Conservation (phyloP, 1,140 invertebrate genomes). For the Cyclina sinensis region DNA sequence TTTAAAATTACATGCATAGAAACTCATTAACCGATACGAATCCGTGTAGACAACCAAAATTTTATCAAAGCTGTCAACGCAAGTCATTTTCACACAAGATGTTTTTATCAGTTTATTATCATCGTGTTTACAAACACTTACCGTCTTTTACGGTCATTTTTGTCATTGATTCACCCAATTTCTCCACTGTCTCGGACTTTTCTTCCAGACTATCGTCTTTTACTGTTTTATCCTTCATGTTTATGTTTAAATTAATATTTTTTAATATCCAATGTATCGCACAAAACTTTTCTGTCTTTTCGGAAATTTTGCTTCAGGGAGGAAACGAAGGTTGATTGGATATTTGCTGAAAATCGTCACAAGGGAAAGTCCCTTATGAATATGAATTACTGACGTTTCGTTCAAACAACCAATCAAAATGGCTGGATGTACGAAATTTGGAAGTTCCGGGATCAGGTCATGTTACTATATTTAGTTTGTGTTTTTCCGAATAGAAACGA, state of each 20-base stretch:
- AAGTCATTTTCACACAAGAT: too few relatives aligned
- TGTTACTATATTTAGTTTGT: slow-evolving; percentile 40
- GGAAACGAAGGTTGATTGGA: slow-evolving; percentile 61
- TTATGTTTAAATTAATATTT: too few relatives aligned
- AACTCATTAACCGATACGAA: too few relatives aligned
- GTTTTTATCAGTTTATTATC: too few relatives aligned
- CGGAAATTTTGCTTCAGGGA: slow-evolving; percentile 31
- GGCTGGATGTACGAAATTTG: neutral
- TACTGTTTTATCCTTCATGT: neutral
- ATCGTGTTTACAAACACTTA: slow-evolving; percentile 13
- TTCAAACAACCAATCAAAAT: slow-evolving; percentile 1
- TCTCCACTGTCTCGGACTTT: neutral
- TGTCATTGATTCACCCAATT: neutral
- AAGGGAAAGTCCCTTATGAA: slow-evolving; percentile 60
- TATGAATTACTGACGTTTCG: slow-evolving; percentile 39
- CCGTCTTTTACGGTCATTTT: neutral
- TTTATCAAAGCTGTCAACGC: too few relatives aligned
- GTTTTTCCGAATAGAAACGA: neutral
- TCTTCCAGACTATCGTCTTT: neutral
- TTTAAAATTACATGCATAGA: too few relatives aligned
- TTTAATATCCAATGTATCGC: too few relatives aligned
- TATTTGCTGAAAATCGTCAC: slow-evolving; percentile 12
- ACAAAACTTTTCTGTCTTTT: neutral
- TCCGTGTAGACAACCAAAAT: too few relatives aligned
- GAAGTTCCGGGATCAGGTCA: slow-evolving; percentile 46